phyloP scores from a whole-genome alignment of 64 coral and sea anemone species.

The Actinia equina region DNA sequence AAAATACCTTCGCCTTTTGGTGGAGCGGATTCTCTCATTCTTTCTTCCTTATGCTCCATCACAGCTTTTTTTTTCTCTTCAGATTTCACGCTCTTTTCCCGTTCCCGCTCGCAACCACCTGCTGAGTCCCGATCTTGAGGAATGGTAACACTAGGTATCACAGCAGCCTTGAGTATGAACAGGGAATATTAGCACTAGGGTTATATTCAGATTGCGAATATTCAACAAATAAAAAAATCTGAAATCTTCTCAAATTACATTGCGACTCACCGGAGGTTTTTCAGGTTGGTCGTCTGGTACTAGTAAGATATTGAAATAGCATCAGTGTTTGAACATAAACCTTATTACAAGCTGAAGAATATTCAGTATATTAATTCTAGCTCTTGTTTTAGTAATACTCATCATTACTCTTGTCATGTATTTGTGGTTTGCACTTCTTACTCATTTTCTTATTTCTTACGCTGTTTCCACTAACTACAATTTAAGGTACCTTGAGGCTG shows the following conservation, averaged over 20 bases:
- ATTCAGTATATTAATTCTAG: background rate
- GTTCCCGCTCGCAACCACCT: background rate
- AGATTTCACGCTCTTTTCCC: background rate
- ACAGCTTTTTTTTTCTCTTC: background rate
- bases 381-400: too few species aligned
- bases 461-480: background rate
- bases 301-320: background rate
- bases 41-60: background rate
- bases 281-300: background rate
- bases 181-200: background rate
- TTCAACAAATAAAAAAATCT: background rate
- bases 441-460: too few species aligned
- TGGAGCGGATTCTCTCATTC: background rate
- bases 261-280: background rate
- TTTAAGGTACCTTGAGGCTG: background rate
- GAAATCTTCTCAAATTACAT: background rate
- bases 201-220: background rate
- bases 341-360: background rate
- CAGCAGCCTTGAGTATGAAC: background rate
- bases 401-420: too few species aligned
- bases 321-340: background rate
- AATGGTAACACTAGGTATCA: background rate
- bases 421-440: too few species aligned
- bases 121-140: background rate
- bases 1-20: conserved; percentile 7